These are phyloP conservation scores for Chydorus sphaericus DNA, from an alignment of 2,888 invertebrate species.

Conservation along the genomic window DNA sequence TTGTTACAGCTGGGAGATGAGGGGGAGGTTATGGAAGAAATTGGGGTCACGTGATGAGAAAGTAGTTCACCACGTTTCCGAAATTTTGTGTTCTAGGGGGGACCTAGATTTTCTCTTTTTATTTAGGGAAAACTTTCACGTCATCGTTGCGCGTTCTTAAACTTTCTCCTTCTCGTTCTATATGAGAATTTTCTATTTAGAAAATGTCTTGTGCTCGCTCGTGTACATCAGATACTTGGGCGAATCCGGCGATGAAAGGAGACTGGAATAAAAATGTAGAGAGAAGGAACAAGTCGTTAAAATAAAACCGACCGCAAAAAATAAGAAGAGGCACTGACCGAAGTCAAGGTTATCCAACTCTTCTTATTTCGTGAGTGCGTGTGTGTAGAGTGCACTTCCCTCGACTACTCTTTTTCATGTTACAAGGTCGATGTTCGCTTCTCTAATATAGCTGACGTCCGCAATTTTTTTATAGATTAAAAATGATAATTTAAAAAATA, in stretches of 20 bases:
- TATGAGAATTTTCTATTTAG: no score
- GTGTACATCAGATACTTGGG: not conserved
- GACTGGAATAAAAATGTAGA: not conserved
- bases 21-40: no score
- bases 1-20: no score
- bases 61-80: constrained; percentile 6
- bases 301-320: not conserved
- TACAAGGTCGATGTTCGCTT: constrained; percentile 3
- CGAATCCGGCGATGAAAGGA: not conserved
- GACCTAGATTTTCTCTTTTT: no score
- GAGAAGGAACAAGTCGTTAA: not conserved
- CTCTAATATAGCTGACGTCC: no score
- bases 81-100: not conserved
- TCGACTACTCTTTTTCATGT: not conserved
- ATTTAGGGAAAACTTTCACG: not conserved
- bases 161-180: not conserved
- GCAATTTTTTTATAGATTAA: no score
- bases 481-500: no score
- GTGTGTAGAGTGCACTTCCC: not conserved
- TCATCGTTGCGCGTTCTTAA: no score
- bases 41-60: constrained; percentile 6
- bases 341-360: constrained; percentile 8
- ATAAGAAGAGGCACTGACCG: constrained; percentile 10
- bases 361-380: not conserved
- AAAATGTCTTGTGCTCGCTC: no score